Conservation (phyloP, 2,113 vertebrate species). For the Eurypyga helias region DNA sequence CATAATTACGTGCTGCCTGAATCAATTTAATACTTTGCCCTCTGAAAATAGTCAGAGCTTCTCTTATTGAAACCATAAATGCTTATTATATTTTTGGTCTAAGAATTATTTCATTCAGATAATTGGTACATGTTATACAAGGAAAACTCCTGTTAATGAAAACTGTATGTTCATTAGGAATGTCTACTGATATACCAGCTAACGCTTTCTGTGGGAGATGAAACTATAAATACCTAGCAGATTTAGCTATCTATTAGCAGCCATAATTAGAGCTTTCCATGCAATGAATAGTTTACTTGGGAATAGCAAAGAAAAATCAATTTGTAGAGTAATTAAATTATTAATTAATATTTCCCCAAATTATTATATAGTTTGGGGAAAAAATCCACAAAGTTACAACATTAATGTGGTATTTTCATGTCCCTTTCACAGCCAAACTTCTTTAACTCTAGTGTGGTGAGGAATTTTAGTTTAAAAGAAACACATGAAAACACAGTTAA, state of each 20-base stretch:
- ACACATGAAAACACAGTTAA: background rate
- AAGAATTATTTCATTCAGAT: background rate
- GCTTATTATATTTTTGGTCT: background rate
- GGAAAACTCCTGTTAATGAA: background rate
- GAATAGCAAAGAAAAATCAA: conserved; percentile 24
- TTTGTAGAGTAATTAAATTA: conserved; percentile 25
- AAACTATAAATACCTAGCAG: conserved; percentile 42
- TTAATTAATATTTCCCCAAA: conserved; percentile 3
- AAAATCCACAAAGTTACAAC: accelerated
- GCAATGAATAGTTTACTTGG: conserved; percentile 21
- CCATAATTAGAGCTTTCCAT: conserved; percentile 19
- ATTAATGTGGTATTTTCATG: background rate
- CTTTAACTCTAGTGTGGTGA: background rate
- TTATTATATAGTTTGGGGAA: background rate
- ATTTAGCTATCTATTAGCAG: conserved; percentile 21
- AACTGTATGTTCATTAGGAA: background rate
- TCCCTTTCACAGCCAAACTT: background rate
- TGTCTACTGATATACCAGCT: background rate
- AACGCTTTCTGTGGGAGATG: conserved; percentile 10
- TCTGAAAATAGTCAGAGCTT: background rate
- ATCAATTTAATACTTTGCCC: background rate
- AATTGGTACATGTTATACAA: background rate
- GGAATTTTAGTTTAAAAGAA: background rate
- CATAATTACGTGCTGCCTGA: background rate
- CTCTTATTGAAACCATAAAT: background rate